Evolutionary conservation across 2,113 vertebrate genomes (phyloP).

Genomic region (Dolichotis patagonum): DNA sequence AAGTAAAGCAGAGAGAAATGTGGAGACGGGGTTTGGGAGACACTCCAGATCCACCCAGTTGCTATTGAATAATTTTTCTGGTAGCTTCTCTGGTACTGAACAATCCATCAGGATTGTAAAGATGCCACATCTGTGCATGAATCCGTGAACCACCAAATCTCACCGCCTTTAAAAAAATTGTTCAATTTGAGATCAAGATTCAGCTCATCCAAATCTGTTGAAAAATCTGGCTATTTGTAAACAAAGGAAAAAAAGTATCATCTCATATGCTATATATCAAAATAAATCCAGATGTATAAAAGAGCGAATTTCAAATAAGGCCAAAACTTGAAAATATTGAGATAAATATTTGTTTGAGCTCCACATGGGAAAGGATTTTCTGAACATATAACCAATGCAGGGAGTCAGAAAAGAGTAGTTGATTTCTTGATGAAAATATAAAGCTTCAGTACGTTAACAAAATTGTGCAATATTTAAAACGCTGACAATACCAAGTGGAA

Average conservation of each 20-base stretch:
- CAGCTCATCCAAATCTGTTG: conserved; percentile 23
- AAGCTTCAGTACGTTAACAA: background rate
- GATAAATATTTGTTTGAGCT: conserved; percentile 36
- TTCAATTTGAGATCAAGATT: conserved; percentile 35
- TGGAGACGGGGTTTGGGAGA: background rate
- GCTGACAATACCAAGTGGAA: background rate
- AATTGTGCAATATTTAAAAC: conserved; percentile 11
- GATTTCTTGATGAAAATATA: conserved; percentile 17
- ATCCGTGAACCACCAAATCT: background rate
- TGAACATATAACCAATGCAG: background rate
- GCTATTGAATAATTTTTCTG: background rate
- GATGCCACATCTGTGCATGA: background rate
- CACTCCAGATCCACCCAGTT: background rate
- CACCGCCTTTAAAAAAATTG: background rate
- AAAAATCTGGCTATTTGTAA: conserved; percentile 64
- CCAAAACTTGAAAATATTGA: conserved; percentile 20
- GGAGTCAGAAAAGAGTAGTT: background rate
- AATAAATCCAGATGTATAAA: conserved; percentile 55
- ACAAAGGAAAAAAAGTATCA: conserved; percentile 27
- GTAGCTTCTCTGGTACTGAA: background rate
- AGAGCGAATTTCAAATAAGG: conserved; percentile 17
- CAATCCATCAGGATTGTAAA: background rate
- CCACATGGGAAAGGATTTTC: background rate
- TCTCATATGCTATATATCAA: background rate
- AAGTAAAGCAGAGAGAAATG: background rate